These are phyloP conservation scores for Entosphenus tridentatus DNA, from an alignment of 2,113 vertebrate species.

Conservation along the genomic window DNA sequence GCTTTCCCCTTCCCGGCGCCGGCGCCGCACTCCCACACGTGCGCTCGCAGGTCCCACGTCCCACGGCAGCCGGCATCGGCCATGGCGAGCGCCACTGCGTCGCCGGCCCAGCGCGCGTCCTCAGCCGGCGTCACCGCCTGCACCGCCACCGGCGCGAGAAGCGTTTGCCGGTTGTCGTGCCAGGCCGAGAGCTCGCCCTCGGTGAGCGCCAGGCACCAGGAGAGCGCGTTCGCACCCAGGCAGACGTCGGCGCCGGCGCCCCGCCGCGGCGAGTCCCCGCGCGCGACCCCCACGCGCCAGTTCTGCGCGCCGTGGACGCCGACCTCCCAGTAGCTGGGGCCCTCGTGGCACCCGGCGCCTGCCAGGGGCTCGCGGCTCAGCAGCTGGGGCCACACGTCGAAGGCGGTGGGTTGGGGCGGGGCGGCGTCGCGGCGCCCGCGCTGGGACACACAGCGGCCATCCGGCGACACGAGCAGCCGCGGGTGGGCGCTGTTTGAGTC, in stretches of 20 bases:
- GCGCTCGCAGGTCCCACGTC: too few relatives aligned
- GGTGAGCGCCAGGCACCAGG: slow-evolving; percentile 1
- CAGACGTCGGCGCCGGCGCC: not conserved
- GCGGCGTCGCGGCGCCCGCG: not conserved
- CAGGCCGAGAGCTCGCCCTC: not conserved
- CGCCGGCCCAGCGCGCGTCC: too few relatives aligned
- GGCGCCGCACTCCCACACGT: too few relatives aligned
- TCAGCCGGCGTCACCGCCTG: too few relatives aligned
- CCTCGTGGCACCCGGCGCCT: too few relatives aligned
- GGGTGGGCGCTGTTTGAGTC: not conserved
- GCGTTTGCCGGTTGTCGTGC: not conserved
- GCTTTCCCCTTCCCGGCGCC: too few relatives aligned
- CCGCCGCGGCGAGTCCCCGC: not conserved
- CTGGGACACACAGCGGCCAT: not conserved
- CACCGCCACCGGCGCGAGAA: too few relatives aligned
- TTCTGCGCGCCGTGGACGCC: not conserved
- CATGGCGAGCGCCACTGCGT: too few relatives aligned
- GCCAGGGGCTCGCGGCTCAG: not conserved
- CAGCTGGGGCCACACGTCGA: not conserved
- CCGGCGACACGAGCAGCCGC: not conserved
- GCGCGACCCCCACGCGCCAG: not conserved
- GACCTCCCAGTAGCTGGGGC: slow-evolving; percentile 4
- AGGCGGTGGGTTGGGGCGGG: not conserved
- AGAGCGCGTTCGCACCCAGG: not conserved
- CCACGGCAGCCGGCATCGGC: too few relatives aligned